Percentiles rank a stretch among this genome's conserved stretches.
These are phyloP conservation scores for Pyrochroa serraticornis DNA, from an alignment of 2,888 invertebrate genomes.

Conservation along the genomic window DNA sequence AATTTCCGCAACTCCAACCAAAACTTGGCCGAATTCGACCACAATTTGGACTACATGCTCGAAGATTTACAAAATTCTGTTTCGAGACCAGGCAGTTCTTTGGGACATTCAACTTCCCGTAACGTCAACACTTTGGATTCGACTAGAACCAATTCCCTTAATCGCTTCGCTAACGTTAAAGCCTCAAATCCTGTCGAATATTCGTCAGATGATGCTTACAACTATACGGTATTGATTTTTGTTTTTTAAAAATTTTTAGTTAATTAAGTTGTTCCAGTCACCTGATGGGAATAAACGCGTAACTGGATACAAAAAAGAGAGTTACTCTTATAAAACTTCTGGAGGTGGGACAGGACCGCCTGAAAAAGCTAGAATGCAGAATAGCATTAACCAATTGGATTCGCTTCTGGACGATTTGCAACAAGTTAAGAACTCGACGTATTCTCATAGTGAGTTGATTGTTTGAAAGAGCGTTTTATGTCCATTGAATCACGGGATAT, in stretches of 20 bases:
- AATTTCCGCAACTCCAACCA: constrained; percentile 49
- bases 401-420: constrained; percentile 76
- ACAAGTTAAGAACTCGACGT: constrained; percentile 53
- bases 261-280: constrained; percentile 45
- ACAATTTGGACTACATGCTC: constrained; percentile 56
- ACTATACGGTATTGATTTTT: constrained; percentile 47
- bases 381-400: constrained; percentile 78
- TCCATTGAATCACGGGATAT: constrained; percentile 51
- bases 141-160: constrained; percentile 49
- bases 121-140: constrained; percentile 39
- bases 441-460: constrained; percentile 49
- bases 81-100: constrained; percentile 52
- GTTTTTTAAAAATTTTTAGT: constrained; percentile 6
- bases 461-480: constrained; percentile 36
- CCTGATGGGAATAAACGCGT: constrained; percentile 55
- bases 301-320: constrained; percentile 54
- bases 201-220: constrained; percentile 54
- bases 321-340: constrained; percentile 51
- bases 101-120: constrained; percentile 47
- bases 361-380: constrained; percentile 54
- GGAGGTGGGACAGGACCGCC: constrained; percentile 38
- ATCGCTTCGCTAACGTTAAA: constrained; percentile 49
- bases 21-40: constrained; percentile 54
- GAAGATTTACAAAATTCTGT: constrained; percentile 58
- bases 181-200: constrained; percentile 55